Base-by-base conservation (phyloP, 1,140 invertebrate genomes). In the Antheraea mylitta region DNA sequence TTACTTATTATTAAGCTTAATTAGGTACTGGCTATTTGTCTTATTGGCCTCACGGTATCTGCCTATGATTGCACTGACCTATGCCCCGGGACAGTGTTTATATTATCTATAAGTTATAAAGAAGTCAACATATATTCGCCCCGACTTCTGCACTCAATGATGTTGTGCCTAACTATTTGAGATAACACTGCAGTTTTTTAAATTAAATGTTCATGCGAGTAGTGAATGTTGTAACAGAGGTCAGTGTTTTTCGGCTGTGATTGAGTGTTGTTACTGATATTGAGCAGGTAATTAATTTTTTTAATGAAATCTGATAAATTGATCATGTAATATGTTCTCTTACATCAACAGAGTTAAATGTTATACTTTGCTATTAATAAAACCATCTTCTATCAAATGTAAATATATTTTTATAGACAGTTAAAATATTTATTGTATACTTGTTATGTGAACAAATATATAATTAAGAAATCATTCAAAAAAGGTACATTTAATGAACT, bases 61-160 rank as follows among this genome's bases (percentile, higher is more conserved):
- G 76, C 65, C 69, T 80, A 78, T 78, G 89, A 91, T 90, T 91
- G 89, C 89, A 91, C 37, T 78, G 83, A 89, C 87, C 89, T 84
- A 72, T 83, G 86, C 76, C 80, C 87, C 78, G 76, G 78, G 79
- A 75, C 75, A 61, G 74, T 84, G 38, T 65, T 42, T 65, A 76
- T 79, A 79, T 86, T 89, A 86, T 81, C 81, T 82, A 74, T 74
- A 81, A 80, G 78, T 79, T 83, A 82, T 82, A 84, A 84, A 85
- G 82, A 81, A 83, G 83, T 83, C 83, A 80, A 80, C 81, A 78
- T 78, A 75, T 87, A 82, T 86, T 86, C 81, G 81, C 75, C 74
- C 73, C 71, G 63, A 71, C 67, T 67, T 69, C 74, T 78, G 81
- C 77, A 78, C 71, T 74, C 74, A 71, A 71, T 83, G 78, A 73